A percentile compares a stretch with the other conserved stretches of the same genome.
phyloP scores from a whole-genome alignment of 1,140 invertebrate species.

The Apis dorsata region DNA sequence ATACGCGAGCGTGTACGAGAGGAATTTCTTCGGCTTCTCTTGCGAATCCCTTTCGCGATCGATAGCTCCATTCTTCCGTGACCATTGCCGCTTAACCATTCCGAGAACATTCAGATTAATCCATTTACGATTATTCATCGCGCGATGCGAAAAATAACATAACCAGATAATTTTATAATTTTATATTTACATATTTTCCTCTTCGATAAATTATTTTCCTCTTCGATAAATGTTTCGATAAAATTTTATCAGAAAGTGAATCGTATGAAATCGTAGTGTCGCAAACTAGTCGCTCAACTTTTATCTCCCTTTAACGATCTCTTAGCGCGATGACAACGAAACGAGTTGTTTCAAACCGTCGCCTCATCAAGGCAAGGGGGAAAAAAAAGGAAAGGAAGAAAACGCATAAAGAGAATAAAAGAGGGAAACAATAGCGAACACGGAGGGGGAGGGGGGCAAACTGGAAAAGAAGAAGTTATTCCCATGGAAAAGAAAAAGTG shows the following conservation, averaged over 20 bases:
- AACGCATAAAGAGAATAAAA: neutral
- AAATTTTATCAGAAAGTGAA: no score
- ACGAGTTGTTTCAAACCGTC: constrained; percentile 16
- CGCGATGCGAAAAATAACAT: no score
- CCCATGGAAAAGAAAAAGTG: constrained; percentile 17
- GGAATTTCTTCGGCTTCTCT: constrained; percentile 15
- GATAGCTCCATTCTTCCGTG: constrained; percentile 6
- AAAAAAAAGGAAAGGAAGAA: neutral
- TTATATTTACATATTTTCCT: no score
- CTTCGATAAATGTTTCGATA: no score
- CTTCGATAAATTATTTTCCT: no score
- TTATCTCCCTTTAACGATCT: constrained; percentile 9
- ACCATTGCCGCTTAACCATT: neutral
- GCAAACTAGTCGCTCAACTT: neutral
- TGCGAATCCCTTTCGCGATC: neutral
- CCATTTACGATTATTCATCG: neutral
- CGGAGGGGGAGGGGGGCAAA: neutral
- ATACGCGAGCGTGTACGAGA: constrained; percentile 18
- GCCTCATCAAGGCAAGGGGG: neutral
- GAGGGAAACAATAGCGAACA: neutral
- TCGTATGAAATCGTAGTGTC: no score
- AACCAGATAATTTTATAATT: no score
- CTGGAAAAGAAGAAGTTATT: constrained; percentile 16
- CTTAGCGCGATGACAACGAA: constrained; percentile 5
- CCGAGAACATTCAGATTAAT: no score